Evolutionary conservation across 2,888 invertebrate species (phyloP), one percentile per base, ranked within the genome.

Genomic region (Mesopsocus fuscifrons): DNA sequence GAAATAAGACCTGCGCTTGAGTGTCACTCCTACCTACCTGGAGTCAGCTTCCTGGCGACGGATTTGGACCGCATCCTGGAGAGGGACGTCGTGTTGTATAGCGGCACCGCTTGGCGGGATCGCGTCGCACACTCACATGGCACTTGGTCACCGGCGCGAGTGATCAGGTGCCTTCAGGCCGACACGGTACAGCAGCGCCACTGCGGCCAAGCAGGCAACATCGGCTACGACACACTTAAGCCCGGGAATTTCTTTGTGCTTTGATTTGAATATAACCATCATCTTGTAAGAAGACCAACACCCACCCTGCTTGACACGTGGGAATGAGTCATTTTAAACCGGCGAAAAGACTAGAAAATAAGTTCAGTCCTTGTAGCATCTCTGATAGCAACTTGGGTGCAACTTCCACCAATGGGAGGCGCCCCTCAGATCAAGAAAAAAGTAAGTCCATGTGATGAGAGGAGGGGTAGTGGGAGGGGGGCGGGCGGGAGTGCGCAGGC

Each of bases 321-420:
- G 4, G 20, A 5, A 16, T 17, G 38, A 18, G 13, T 18, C 38
- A 20, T 38, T 38, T 38, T 38, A 38, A 26, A 26, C 26, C 38
- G 38, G 16, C 20, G 20, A 20, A 13, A 38, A 38, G 38, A 38
- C 17, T 38, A 21, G 38, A 18, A 38, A 38, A 38, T 38, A 38
- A 38, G 38, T 38, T 38, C 21, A 38, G 17, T 38, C 38, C 38
- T 38, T 15, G 38, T 38, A n/a, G 38, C 38, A 38, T 38, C 38
- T 20, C 38, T 38, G 38, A 38, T 38, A 38, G 38, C 38, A 21
- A 38, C 38, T 38, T 38, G 38, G 21, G 13, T 18, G 38, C 20
- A 21, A 38, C 38, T 38, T 38, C 38, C n/a, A 20, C 38, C 38
- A 38, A 38, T 38, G 38, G 38, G 38, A 38, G 26, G 11, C 26